These are phyloP conservation scores for Cirrhinus molitorella DNA, from an alignment of 2,797 vertebrate species.

Conservation along the genomic window DNA sequence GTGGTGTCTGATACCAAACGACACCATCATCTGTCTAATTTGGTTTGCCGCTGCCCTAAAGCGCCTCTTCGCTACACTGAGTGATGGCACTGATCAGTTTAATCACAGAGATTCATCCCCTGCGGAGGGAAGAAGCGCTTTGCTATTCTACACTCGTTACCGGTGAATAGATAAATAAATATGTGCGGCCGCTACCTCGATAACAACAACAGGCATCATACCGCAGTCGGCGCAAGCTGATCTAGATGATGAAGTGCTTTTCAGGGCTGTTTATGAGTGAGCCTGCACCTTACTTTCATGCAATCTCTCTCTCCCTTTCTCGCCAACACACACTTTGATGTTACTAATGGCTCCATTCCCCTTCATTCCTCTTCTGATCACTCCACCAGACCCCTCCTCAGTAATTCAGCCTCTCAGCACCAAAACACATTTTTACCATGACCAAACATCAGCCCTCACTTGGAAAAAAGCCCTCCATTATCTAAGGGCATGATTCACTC, in stretches of 20 bases:
- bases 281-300: constrained; percentile 53
- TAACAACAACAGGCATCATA: constrained; percentile 59
- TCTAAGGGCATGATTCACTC: constrained; percentile 47
- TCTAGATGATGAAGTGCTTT: constrained; percentile 60
- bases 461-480: constrained; percentile 40
- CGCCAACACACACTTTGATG: constrained; percentile 57
- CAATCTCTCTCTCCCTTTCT: constrained; percentile 35
- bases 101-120: constrained; percentile 59
- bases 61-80: constrained; percentile 55
- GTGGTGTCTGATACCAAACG: constrained; percentile 42
- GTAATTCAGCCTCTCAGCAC: constrained; percentile 51
- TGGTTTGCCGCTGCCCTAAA: constrained; percentile 60
- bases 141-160: constrained; percentile 60
- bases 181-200: constrained; percentile 44
- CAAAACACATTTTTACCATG: constrained; percentile 54
- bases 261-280: constrained; percentile 52
- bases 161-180: constrained; percentile 60
- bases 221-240: constrained; percentile 36
- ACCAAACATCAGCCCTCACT: constrained; percentile 33
- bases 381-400: constrained; percentile 48
- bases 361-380: constrained; percentile 47
- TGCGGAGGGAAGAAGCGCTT: constrained; percentile 46
- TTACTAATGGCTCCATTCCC: constrained; percentile 60
- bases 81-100: constrained; percentile 63
- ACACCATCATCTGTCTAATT: constrained; percentile 57